Base-by-base conservation (phyloP, 2,797 vertebrate genomes). In the Macropodus opercularis region DNA sequence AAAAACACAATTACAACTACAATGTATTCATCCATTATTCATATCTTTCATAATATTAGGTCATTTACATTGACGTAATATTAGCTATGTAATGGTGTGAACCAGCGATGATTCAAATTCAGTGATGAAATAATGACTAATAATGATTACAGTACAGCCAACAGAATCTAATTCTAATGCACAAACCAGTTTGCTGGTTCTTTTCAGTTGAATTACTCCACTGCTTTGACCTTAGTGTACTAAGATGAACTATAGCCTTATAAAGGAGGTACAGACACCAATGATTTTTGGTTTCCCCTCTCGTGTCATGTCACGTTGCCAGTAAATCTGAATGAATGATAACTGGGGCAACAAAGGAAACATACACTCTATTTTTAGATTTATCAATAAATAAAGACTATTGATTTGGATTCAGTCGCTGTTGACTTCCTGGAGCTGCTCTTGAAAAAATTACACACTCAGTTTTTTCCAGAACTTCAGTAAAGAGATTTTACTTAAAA, bases 351-450 rank as follows among this genome's bases (percentile, higher is more conserved):
- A 54, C 44, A 67, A 38, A 65, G 14, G 44, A 60, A 49, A 62
- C 46, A 62, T 11, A 48, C 14, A 39, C 1, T 57, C 59, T 61
- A 60, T 66, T 56, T 72, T 69, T 62, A 57, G 51, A 36, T 64
- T 39, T 19, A 40, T 68, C 72, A 51, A 58, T 69, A 31, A 23
- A 55, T 44, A 39, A 55, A 24, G 24, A 36, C 21, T 47, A 67
- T 38, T 61, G 42, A 63, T 63, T 62, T 22, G 41, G 14, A 59
- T 68, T 1, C 24, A 22, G 7, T 55, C 13, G 31, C 7, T 41
- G 6, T 41, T 21, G 19, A 14, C 24, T 40, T 6, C 18, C 21
- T 19, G 18, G 14, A 42, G 1, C 24, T 36, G n/a, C 8, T 48
- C 9, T 15, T 5, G 11, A 46, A 14, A 46, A 54, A 49, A 11